These are phyloP conservation scores for Lasioglossum lativentre DNA, from an alignment of 2,888 invertebrate genomes.

Conservation along the genomic window DNA sequence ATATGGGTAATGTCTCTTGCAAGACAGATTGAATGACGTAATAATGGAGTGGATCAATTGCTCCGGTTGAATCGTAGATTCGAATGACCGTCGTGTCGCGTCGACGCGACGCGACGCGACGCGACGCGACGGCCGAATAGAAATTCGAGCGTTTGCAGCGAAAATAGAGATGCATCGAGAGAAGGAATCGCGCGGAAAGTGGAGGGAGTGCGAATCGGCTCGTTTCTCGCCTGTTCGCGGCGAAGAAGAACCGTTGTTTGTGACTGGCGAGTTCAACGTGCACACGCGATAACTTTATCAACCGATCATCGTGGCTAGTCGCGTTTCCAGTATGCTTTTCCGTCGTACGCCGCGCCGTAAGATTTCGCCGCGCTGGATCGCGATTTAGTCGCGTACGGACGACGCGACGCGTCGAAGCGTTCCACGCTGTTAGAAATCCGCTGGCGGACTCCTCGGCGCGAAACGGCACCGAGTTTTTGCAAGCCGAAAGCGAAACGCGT, in stretches of 20 bases:
- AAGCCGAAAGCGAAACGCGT: background rate
- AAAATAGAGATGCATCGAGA: background rate
- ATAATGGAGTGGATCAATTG: background rate
- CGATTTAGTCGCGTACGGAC: background rate
- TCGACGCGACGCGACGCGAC: too few species aligned
- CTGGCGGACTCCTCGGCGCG: background rate
- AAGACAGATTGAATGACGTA: background rate
- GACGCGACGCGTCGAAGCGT: background rate
- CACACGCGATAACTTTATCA: constrained; percentile 30
- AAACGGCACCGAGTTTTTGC: background rate
- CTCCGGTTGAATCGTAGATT: background rate
- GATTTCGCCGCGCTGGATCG: background rate
- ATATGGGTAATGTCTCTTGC: too few species aligned
- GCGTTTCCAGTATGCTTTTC: constrained; percentile 13
- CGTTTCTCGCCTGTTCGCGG: constrained; percentile 4
- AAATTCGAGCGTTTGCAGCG: background rate
- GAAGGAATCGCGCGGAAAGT: constrained; percentile 12
- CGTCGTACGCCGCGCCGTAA: background rate
- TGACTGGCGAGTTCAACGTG: constrained; percentile 16
- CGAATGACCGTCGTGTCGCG: background rate
- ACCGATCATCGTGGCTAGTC: constrained; percentile 10
- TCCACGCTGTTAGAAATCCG: background rate
- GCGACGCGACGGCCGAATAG: background rate
- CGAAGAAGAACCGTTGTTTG: constrained; percentile 33
- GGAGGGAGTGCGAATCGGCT: constrained; percentile 45